A percentile compares a stretch with the other conserved stretches of the same genome.
These are phyloP conservation scores for Calcarius lapponicus DNA, from an alignment of 2,797 vertebrate species.

Conservation along the genomic window DNA sequence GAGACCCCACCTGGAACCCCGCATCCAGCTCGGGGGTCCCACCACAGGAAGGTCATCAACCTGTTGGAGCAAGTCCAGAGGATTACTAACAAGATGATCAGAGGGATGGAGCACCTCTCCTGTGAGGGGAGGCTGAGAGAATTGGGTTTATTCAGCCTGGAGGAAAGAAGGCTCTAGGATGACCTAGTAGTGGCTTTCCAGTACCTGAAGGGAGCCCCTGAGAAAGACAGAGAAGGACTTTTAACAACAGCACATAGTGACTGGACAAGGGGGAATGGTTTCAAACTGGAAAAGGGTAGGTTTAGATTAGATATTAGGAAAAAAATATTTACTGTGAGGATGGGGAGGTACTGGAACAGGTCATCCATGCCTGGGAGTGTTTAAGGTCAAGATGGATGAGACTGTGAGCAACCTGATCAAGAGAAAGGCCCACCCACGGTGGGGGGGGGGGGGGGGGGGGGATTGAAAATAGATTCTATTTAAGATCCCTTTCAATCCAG, in stretches of 20 bases:
- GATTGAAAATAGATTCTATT: neutral
- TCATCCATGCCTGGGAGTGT: neutral
- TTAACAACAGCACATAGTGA: neutral
- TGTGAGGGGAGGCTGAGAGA: neutral
- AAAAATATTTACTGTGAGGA: neutral
- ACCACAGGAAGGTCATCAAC: neutral
- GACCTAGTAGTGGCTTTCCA: neutral
- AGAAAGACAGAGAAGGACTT: neutral
- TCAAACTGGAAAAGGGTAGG: neutral
- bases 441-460: fast-evolving
- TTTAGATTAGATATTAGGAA: neutral
- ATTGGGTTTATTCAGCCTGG: neutral
- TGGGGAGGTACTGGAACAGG: neutral
- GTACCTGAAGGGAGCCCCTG: neutral
- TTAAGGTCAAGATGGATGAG: neutral
- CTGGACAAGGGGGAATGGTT: neutral
- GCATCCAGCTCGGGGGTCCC: too few relatives aligned
- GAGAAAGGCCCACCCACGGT: neutral
- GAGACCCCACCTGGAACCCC: fast-evolving
- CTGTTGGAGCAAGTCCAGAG: neutral
- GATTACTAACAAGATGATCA: neutral
- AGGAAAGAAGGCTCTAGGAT: neutral
- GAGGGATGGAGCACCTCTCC: neutral
- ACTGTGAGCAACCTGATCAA: neutral
- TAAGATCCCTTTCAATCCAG: neutral